Conservation (phyloP, 2,888 invertebrate species). For the Altica lythri region DNA sequence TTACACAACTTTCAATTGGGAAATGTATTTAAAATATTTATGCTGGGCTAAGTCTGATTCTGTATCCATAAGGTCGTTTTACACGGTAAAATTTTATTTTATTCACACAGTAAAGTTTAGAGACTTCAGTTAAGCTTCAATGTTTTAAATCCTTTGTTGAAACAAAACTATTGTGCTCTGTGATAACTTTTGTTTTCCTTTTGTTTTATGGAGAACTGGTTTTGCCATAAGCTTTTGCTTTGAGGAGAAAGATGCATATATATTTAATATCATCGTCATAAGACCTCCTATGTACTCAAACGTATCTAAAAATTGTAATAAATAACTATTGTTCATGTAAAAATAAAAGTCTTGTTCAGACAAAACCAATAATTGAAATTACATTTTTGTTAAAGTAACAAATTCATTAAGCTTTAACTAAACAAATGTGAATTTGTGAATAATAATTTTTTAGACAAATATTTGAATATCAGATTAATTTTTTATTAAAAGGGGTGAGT, state of each 20-base stretch:
- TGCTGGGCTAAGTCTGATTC: constrained; percentile 3
- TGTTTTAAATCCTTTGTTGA: constrained; percentile 36
- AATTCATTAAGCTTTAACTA: too few species aligned
- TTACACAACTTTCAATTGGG: too few species aligned
- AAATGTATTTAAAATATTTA: too few species aligned
- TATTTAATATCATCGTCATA: constrained; percentile 16
- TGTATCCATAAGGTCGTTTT: constrained; percentile 43
- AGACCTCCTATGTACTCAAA: constrained; percentile 21
- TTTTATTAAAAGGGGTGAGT: too few species aligned
- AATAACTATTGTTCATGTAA: not conserved
- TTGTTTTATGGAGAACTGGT: constrained; percentile 32
- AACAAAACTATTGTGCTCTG: constrained; percentile 35
- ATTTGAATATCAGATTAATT: too few species aligned
- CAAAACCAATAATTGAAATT: too few species aligned
- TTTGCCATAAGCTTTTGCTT: constrained; percentile 23
- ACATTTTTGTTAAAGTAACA: too few species aligned
- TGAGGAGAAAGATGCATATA: constrained; percentile 20
- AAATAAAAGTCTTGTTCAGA: not conserved
- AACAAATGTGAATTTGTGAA: too few species aligned
- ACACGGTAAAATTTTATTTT: constrained; percentile 47
- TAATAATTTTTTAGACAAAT: too few species aligned
- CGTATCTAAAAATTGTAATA: constrained; percentile 5
- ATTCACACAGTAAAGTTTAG: constrained; percentile 41
- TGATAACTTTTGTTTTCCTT: constrained; percentile 25
- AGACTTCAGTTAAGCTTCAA: constrained; percentile 38